Base-by-base conservation (phyloP, 2,888 invertebrate genomes). In the Drosophila picticornis region DNA sequence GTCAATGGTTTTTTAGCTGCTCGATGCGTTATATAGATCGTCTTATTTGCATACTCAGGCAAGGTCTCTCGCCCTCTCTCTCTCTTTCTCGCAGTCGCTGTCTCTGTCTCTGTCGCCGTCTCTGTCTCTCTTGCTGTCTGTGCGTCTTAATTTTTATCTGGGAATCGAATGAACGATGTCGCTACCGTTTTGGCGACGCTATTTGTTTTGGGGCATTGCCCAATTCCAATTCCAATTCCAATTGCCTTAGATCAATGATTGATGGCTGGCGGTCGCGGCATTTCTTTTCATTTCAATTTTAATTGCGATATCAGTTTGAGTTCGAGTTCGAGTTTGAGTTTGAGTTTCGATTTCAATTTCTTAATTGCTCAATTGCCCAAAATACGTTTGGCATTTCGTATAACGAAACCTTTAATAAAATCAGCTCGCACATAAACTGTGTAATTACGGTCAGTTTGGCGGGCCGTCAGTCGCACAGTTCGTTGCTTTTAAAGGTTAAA, bases 401-500 rank as follows among this genome's bases (percentile, higher is more conserved):
- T 36, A 78, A 75, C 72, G 80, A 80, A 80, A 78, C 78, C 78
- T 78, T 78, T 80, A 72, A 67, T 68, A 68, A 80, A 72, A 75
- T 75, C 70, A 67, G 48, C 51, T 78, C 48, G 63, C 63, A 64
- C 71, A 80, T 74, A 69, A 75, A 63, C 61, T 58, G 60, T 75
- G 71, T 78, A 80, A 78, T 78, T 80, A 81, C 70, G 50, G 72
- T 60, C 67, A 27, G 60, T 48, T 62, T 11, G 65, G 31, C 57
- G 22, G 65, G 51, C 69, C 19, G 58, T 46, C 79, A 68, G 72
- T 73, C 83, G 50, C 56, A 71, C 75, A 69, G 81, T 72, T 75
- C 31, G 84, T 71, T 64, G 76, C 79, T 72, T 89, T 84, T 77
- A 87, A 84, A 84, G 89, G 89, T 84, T 84, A 89, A 89, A 61